Base-by-base conservation (phyloP, 2,888 invertebrate species). In the Margaritifera margaritifera region DNA sequence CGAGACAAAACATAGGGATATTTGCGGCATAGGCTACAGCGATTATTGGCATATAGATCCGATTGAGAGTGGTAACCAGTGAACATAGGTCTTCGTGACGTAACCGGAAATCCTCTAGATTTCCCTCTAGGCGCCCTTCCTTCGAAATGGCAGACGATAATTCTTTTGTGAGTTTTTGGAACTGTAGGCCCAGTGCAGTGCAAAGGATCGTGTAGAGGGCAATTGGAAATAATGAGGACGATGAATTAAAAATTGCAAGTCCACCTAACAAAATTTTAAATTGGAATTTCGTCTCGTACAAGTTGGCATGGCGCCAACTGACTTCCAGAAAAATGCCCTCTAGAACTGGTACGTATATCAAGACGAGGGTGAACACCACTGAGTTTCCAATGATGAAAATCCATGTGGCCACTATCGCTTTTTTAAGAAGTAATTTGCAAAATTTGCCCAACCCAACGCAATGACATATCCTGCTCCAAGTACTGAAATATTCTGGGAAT, bases 71-170 rank as follows among this genome's bases (percentile, higher is more conserved):
- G 20, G 72, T 69, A 2, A 78, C 75, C 61, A 80, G 55, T 22
- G 20, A 57, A 62, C 75, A 77, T 67, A 80, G 58, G 20, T 74
- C 74, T 74, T 82, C 80, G 75, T 83, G 83, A 61, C 74, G 75
- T 64, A 82, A 66, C 22, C 84, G 78, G 74, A 80, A 79, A 56
- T 80, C 77, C 62, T 84, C 83, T 24, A 84, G 62, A 65, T 75
- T 62, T 2, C 59, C 74, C 52, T 67, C 51, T 27, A 77, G 68
- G 51, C 70, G 63, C 20, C 72, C 66, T 42, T 65, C 59, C 11
- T 72, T 64, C 8, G 61, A 55, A 20, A 68, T 64, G 5, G 67
- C 50, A 20, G 57, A 25, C 8, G 61, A 55, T 15, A 79, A 51
- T n/a, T 77, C 74, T 18, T 73, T 62, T 1, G 69, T 69, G 62